Evolutionary conservation across 2,797 vertebrate genomes (phyloP), one percentile per base, ranked within the genome.

Genomic region (Hyperoplus immaculatus): DNA sequence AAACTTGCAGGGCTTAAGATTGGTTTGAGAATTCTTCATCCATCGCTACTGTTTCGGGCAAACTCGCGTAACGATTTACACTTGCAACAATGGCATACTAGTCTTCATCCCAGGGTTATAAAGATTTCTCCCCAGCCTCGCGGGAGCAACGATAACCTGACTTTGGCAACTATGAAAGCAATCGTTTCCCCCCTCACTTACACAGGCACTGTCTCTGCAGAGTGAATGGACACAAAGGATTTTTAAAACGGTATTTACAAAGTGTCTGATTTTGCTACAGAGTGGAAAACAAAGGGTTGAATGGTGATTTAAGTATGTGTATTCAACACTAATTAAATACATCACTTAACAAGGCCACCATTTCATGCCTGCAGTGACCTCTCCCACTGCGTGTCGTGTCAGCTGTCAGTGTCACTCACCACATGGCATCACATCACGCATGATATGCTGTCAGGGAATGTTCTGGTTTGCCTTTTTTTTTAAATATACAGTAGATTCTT

Each of bases 361-460:
- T 29, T 29, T 29, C 29, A 29, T 29, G 29, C 29, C 29, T 29
- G 29, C 29, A 29, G 10, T 77, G 81, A 86, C 69, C 63, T 75
- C 71, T 18, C 63, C 14, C 12, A 12, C 60, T 47, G 45, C n/a
- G 4, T 49, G 29, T 63, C n/a, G 9, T 13, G 14, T 69, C 49
- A 54, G 45, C n/a, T 18, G 47, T 77, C 63, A 58, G 42, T 70
- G 72, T 75, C 76, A 58, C 55, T 75, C 76, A 58, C 55, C 63
- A 62, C 45, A 46, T 72, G 76, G 59, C 60, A 66, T 72, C 70
- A 75, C 55, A 71, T 73, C 73, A 60, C 63, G 42, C 18, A 4
- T 57, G 39, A 78, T 42, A 42, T 45, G 49, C 77, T 62, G 76
- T 54, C 70, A 72, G 69, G 57, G 10, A 67, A 69, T 16, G 42